Conservation (phyloP, 1,140 invertebrate species). For the Brachionus rubens region DNA sequence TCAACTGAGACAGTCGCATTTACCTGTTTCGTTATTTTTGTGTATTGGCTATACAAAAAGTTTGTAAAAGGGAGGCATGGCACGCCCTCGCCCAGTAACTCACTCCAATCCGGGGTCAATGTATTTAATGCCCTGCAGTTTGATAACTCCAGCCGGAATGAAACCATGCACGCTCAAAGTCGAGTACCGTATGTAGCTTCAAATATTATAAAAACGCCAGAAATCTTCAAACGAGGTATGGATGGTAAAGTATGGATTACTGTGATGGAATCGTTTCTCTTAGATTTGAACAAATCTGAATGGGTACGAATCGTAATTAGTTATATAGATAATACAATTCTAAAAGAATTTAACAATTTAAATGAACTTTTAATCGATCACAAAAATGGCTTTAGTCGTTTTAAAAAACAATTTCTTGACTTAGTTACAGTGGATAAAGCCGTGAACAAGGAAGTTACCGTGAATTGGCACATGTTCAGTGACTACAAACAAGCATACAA, state of each 20-base stretch:
- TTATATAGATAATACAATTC: neutral
- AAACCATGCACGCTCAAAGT: neutral
- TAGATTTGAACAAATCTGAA: neutral
- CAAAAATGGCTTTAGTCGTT: neutral
- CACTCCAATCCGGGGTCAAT: neutral
- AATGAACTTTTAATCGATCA: neutral
- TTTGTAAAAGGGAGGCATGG: neutral
- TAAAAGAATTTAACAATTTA: neutral
- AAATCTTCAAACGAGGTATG: neutral
- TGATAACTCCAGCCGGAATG: neutral
- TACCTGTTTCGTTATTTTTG: neutral
- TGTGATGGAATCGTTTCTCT: constrained; percentile 7
- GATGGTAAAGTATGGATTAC: constrained; percentile 16
- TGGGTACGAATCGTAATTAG: neutral
- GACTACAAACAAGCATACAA: neutral
- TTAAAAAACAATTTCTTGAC: neutral
- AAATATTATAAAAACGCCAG: neutral
- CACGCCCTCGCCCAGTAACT: neutral
- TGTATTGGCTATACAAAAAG: neutral
- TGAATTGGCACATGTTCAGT: neutral
- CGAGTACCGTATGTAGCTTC: neutral
- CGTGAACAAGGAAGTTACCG: neutral
- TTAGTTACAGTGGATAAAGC: neutral
- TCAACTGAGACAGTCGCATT: neutral
- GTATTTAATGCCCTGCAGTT: neutral